Evolutionary conservation across 2,888 invertebrate species (phyloP).

Genomic region (Metacarcinus magister): DNA sequence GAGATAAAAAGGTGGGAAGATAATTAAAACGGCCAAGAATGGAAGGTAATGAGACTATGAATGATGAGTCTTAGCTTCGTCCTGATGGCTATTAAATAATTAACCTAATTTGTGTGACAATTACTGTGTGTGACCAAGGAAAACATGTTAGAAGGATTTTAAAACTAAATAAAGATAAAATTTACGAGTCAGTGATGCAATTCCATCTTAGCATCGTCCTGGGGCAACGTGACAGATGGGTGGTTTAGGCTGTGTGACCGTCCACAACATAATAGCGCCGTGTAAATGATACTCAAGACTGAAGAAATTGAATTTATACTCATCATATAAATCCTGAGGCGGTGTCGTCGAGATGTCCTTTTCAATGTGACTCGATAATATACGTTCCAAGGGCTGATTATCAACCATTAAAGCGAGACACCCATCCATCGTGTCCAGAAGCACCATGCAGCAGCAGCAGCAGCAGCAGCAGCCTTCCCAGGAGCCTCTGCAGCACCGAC

Average conservation of each 20-base stretch:
- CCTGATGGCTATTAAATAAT: not conserved
- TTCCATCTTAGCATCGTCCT: not conserved
- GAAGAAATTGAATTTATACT: not conserved
- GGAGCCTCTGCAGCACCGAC: not conserved
- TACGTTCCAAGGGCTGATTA: slow-evolving; percentile 12
- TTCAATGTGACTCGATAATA: not conserved
- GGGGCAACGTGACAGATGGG: not conserved
- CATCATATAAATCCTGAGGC: slow-evolving; percentile 13
- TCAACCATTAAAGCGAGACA: slow-evolving; percentile 26
- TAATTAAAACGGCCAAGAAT: not conserved
- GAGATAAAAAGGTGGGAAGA: not conserved
- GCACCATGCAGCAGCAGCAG: no score
- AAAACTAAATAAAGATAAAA: not conserved
- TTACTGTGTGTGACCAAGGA: not conserved
- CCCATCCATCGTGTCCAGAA: slow-evolving; percentile 8
- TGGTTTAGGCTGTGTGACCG: not conserved
- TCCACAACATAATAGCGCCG: not conserved
- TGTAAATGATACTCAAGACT: slow-evolving; percentile 17
- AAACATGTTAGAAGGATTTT: not conserved
- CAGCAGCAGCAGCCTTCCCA: slow-evolving; percentile 7
- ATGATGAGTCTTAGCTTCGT: not conserved
- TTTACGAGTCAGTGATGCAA: not conserved
- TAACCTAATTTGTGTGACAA: not conserved
- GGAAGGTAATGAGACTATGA: not conserved
- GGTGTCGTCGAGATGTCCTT: slow-evolving; percentile 11